Conservation (phyloP, 2,797 vertebrate genomes). For the Sitta carolinensis region DNA sequence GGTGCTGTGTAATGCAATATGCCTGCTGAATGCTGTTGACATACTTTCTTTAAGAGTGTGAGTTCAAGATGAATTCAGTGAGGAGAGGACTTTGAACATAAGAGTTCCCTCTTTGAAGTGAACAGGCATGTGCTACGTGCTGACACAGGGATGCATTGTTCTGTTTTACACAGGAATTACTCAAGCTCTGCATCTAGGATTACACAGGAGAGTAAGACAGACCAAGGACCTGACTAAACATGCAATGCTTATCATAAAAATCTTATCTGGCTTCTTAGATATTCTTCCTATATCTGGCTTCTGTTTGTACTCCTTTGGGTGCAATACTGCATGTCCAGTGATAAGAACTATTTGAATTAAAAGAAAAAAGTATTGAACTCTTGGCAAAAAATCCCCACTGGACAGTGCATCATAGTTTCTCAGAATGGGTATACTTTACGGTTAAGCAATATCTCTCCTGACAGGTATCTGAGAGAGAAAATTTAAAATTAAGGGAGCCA, state of each 20-base stretch:
- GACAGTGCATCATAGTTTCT: not conserved
- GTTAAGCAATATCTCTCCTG: not conserved
- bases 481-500: not conserved
- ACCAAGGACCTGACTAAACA: not conserved
- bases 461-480: not conserved
- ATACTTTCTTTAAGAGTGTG: not conserved
- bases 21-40: not conserved
- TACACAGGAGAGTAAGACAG: not conserved
- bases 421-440: not conserved
- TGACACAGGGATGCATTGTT: not conserved
- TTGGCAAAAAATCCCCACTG: not conserved
- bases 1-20: conserved; percentile 8
- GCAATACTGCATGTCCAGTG: not conserved
- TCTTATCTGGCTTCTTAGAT: not conserved
- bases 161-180: not conserved
- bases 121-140: not conserved
- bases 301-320: not conserved
- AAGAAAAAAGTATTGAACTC: not conserved
- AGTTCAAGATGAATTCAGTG: not conserved
- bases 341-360: not conserved
- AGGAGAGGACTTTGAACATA: conserved; percentile 6
- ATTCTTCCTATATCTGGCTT: not conserved
- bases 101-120: conserved; percentile 32
- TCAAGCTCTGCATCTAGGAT: conserved; percentile 10
- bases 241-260: not conserved